These are phyloP conservation scores for Azorinus chamasolen DNA, from an alignment of 2,888 invertebrate genomes.

Conservation along the genomic window DNA sequence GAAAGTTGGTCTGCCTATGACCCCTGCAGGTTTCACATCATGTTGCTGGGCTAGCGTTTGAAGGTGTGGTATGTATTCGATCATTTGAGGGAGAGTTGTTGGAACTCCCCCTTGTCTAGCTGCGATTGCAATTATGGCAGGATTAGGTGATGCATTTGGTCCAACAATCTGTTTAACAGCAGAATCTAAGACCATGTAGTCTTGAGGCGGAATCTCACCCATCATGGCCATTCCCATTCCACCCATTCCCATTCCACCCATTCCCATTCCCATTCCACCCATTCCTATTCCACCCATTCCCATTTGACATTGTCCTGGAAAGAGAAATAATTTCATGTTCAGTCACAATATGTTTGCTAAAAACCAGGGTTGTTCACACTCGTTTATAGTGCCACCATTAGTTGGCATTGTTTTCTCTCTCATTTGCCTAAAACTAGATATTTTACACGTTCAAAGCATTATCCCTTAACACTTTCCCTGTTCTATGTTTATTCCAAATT, in stretches of 20 bases:
- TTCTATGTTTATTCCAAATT: no score
- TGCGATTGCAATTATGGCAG: constrained; percentile 43
- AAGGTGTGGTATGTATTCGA: constrained; percentile 40
- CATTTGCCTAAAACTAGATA: no score
- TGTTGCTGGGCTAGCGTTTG: constrained; percentile 34
- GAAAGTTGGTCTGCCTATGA: constrained; percentile 29
- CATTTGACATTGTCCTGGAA: constrained; percentile 13
- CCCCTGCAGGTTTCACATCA: constrained; percentile 36
- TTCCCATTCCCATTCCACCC: background rate
- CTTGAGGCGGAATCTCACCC: constrained; percentile 16
- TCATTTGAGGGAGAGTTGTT: constrained; percentile 19
- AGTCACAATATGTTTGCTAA: no score
- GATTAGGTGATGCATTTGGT: constrained; percentile 33
- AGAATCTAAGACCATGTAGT: constrained; percentile 31
- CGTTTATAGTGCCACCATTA: no score
- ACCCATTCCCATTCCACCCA: background rate
- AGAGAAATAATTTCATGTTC: background rate
- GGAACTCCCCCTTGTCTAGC: constrained; percentile 40
- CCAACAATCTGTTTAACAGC: constrained; percentile 50
- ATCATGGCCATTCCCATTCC: constrained; percentile 30
- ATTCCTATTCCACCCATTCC: background rate
- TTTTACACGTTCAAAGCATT: no score
- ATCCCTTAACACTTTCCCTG: no score
- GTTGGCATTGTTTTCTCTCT: no score
- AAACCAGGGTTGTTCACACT: no score